phyloP scores from a whole-genome alignment of 2,888 invertebrate genomes.

The Apeira syringaria region DNA sequence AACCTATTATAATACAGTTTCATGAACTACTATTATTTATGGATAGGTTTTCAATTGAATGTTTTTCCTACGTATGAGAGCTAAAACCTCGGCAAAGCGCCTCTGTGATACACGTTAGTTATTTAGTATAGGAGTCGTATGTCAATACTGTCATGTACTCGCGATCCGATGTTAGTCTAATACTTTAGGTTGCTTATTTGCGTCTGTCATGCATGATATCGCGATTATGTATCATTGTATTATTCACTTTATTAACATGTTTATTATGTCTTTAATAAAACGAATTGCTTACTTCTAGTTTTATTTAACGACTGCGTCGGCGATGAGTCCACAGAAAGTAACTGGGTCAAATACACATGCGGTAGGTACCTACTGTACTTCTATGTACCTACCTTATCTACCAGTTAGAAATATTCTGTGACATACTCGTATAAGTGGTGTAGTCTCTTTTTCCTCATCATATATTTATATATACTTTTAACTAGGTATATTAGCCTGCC shows the following conservation, averaged over 20 bases:
- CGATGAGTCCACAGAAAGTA: too few relatives aligned
- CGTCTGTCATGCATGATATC: conserved; percentile 61
- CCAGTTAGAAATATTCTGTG: too few relatives aligned
- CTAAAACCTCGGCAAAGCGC: conserved; percentile 57
- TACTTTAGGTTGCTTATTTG: conserved; percentile 58
- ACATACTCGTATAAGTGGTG: too few relatives aligned
- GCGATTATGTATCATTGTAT: conserved; percentile 72
- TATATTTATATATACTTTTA: too few relatives aligned
- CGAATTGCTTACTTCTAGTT: conserved; percentile 68
- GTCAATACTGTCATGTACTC: conserved; percentile 49
- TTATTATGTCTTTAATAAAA: conserved; percentile 84
- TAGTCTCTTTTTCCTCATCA: too few relatives aligned
- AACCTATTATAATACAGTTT: too few relatives aligned
- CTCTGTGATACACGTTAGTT: conserved; percentile 75
- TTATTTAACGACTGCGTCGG: too few relatives aligned
- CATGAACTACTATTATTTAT: not conserved
- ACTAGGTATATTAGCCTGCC: too few relatives aligned
- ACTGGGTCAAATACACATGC: too few relatives aligned
- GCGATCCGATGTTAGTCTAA: conserved; percentile 54
- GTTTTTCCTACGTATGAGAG: not conserved
- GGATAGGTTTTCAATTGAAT: not conserved
- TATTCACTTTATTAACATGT: conserved; percentile 82
- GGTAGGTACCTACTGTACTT: too few relatives aligned
- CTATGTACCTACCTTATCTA: too few relatives aligned
- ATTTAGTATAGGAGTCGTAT: conserved; percentile 60